phyloP scores from a whole-genome alignment of 30 jellyfish, hydroid and myxozoan species.

The Nemopilema nomurai region DNA sequence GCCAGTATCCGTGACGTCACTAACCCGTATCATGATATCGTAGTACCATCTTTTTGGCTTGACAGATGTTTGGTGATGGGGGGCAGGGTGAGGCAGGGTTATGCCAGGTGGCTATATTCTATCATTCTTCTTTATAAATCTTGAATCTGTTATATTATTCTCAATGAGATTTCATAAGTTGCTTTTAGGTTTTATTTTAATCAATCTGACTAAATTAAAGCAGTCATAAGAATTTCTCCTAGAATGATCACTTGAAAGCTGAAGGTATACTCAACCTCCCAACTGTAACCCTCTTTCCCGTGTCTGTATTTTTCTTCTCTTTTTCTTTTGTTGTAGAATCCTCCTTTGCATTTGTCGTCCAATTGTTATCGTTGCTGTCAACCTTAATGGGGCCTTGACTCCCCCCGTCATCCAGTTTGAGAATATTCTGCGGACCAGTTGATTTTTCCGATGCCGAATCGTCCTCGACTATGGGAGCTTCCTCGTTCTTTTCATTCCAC shows the following conservation, averaged over 20 bases:
- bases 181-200: neutral
- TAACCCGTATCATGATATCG: too few species aligned
- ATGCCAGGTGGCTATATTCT: too few species aligned
- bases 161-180: too few species aligned
- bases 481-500: neutral
- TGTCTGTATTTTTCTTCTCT: constrained; percentile 1
- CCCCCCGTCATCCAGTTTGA: constrained; percentile 8
- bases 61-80: too few species aligned
- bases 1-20: too few species aligned
- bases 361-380: neutral
- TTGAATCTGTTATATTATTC: too few species aligned
- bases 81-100: too few species aligned
- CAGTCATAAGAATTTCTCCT: neutral
- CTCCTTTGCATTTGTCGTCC: neutral
- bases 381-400: neutral
- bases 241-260: constrained; percentile 3
- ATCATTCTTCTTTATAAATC: too few species aligned
- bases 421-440: neutral
- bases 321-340: neutral
- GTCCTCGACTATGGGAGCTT: constrained; percentile 6
- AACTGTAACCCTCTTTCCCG: neutral
- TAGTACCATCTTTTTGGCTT: too few species aligned
- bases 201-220: neutral
- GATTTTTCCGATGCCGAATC: neutral
- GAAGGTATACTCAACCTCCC: constrained; percentile 47